Evolutionary conservation across 2,888 invertebrate genomes (phyloP), one percentile per base, ranked within the genome.

Genomic region (Ophion obscuratus): DNA sequence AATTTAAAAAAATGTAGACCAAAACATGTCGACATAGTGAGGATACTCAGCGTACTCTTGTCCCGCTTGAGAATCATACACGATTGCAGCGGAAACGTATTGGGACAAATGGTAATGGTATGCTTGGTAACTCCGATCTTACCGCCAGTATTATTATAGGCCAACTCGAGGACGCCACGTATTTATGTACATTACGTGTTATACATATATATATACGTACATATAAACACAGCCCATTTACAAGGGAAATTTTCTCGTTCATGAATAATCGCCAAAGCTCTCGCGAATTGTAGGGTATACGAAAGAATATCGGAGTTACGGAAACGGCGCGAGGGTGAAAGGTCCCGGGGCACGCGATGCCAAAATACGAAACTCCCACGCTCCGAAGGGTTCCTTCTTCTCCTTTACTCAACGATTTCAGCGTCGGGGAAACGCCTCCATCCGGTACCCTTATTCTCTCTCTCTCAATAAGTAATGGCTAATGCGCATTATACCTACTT

Each of bases 381-480:
- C 77, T 81, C 59, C 53, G 59, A 9, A 64, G 40, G 20, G 70
- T 36, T 64, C 36, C 27, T 64, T 81, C 76, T 70, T 62, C 11
- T 61, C 31, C 76, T 77, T 73, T 67, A 57, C 66, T 66, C 59
- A 27, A 44, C 53, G 47, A 47, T 74, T 83, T 40, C 57, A n/a
- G n/a, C 40, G 31, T 44, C 62, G 67, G 17, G 53, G 70, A 75
- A 59, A 61, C 75, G 76, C 76, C 79, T 68, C 75, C 62, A 62
- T 57, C 81, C 70, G 40, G 79, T 75, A 73, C 44, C 79, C 79
- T 85, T 61, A 76, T 76, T 85, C 82, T 82, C 76, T 85, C 79
- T 82, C 76, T 85, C 79, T 85, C 76, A 83, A 82, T 85, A 85
- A 85, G 79, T 85, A 85, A 85, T 85, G 79, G 76, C 79, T 75